phyloP scores from a whole-genome alignment of 2,888 invertebrate species.

The Onthophagus sagittarius region DNA sequence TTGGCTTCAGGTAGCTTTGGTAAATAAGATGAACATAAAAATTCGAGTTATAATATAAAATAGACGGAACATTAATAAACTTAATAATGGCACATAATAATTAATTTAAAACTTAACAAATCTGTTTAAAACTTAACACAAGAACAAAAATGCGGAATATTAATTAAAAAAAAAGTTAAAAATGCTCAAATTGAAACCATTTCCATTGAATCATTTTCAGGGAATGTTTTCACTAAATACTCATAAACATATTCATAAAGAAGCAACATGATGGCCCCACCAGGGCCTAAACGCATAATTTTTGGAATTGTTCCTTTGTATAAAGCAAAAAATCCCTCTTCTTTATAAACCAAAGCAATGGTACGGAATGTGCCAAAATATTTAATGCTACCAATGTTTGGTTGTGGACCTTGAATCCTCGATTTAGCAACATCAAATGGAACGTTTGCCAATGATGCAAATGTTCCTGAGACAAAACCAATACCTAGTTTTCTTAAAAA shows the following conservation, averaged over 20 bases:
- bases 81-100: neutral
- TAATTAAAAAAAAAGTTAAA: neutral
- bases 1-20: neutral
- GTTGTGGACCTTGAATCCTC: conserved; percentile 91
- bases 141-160: neutral
- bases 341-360: conserved; percentile 69
- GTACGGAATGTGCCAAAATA: conserved; percentile 75
- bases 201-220: conserved; percentile 12
- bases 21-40: neutral
- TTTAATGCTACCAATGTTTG: conserved; percentile 59
- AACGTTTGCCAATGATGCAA: conserved; percentile 86
- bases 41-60: neutral
- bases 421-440: conserved; percentile 97
- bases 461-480: conserved; percentile 82
- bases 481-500: conserved; percentile 74
- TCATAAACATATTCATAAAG: conserved; percentile 85
- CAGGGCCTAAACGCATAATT: conserved; percentile 86
- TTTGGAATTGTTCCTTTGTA: conserved; percentile 93
- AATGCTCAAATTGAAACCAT: conserved; percentile 11
- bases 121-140: neutral
- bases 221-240: conserved; percentile 59
- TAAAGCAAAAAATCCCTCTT: conserved; percentile 85
- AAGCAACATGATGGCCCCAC: conserved; percentile 92
- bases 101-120: neutral
- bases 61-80: neutral